Conservation (phyloP, 2,797 vertebrate species). For the Agapornis canus region DNA sequence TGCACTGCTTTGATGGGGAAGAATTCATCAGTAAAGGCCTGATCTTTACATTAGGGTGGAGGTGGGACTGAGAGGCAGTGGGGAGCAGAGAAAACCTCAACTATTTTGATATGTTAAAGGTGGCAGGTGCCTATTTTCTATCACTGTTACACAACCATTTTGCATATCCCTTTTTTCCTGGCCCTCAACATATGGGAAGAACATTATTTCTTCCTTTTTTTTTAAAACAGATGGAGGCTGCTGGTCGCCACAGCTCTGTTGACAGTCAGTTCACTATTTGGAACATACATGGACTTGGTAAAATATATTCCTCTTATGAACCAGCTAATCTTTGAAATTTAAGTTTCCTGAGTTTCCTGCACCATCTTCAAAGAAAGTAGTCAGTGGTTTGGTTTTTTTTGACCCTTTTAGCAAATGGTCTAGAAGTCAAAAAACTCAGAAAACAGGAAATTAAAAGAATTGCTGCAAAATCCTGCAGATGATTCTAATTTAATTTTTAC, state of each 20-base stretch:
- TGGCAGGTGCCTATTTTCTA: background rate
- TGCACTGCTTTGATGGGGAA: background rate
- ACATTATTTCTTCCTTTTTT: background rate
- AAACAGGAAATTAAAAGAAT: conserved; percentile 78
- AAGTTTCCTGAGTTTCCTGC: conserved; percentile 62
- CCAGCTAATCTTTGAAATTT: conserved; percentile 52
- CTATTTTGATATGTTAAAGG: background rate
- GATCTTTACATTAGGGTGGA: background rate
- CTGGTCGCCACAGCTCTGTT: background rate
- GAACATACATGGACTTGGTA: conserved; percentile 30
- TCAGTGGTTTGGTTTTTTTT: background rate
- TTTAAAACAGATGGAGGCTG: background rate
- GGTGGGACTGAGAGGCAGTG: background rate
- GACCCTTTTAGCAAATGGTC: conserved; percentile 18
- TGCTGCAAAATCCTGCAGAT: conserved; percentile 57
- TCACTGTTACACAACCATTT: background rate
- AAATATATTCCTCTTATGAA: conserved; percentile 58
- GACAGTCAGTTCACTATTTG: conserved; percentile 10
- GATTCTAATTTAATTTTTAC: conserved; percentile 64
- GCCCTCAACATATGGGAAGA: conserved; percentile 7
- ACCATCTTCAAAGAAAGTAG: conserved; percentile 70
- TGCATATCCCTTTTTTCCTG: background rate
- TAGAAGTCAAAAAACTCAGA: conserved; percentile 62
- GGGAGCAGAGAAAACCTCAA: background rate
- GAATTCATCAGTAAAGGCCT: background rate